Evolutionary conservation across 2,888 invertebrate species (phyloP), one percentile per base, ranked within the genome.

Genomic region (Epistrophella euchroma): DNA sequence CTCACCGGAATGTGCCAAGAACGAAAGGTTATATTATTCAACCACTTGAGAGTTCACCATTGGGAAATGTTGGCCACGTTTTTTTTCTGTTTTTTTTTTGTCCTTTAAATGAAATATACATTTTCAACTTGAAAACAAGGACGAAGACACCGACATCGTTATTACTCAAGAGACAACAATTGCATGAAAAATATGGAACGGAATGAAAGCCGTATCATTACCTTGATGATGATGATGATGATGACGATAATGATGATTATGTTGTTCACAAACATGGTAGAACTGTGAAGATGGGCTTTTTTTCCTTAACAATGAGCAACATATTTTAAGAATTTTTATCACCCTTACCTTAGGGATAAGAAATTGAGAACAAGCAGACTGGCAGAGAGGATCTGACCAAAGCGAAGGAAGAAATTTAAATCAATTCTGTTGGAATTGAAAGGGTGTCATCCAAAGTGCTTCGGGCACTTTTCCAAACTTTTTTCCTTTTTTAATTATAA

Each of bases 21-120:
- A 66, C 28, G 32, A 47, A 32, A 66, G 66, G 66, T 66, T 66
- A 19, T 47, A 32, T 32, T 32, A 32, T 43, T 66, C 66, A 66
- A 45, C 66, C 47, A 66, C 66, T 47, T 66, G 45, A 66, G 47
- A 32, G 47, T 66, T 66, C 47, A 19, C 47, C 45, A 64, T 47
- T 66, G 43, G 47, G 47, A 47, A 66, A 66, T 19, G 66, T 47
- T 66, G 66, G 47, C 47, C 66, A 66, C 32, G 17, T 7, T 32
- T 47, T 22, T 19, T 35, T 22, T 60, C 11, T n/a, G n/a, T 10
- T 11, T 32, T 35, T 25, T 15, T 58, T 37, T 13, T 25, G 22
- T 50, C 22, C 22, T 22, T 22, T 60, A 60, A 60, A 60, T 60
- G 37, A 60, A 60, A 60, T 37, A 56, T 56, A 60, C 15, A 60